These are phyloP conservation scores for Carlito syrichta DNA, from an alignment of 2,113 vertebrate species.

Conservation along the genomic window DNA sequence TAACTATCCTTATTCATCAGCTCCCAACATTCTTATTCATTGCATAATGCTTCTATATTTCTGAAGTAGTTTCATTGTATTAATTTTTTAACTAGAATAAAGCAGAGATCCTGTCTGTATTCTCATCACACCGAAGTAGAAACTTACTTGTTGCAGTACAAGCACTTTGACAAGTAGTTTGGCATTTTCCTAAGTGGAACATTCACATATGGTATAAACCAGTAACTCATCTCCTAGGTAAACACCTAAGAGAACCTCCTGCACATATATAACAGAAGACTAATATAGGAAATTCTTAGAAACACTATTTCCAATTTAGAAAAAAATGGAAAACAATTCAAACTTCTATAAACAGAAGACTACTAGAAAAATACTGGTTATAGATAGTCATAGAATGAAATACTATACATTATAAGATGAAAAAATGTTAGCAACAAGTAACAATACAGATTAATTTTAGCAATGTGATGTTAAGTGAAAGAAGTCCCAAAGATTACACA, in stretches of 20 bases:
- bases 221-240: background rate
- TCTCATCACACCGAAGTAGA: background rate
- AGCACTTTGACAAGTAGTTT: background rate
- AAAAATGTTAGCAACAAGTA: background rate
- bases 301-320: background rate
- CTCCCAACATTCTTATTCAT: no score
- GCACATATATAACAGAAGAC: background rate
- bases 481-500: background rate
- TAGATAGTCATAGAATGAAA: background rate
- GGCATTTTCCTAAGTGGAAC: background rate
- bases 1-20: no score
- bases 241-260: background rate
- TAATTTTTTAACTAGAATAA: background rate
- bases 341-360: background rate
- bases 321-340: background rate
- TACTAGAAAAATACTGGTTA: background rate
- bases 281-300: background rate
- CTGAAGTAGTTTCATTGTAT: background rate
- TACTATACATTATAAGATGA: background rate
- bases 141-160: background rate
- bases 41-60: background rate
- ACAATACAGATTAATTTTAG: background rate
- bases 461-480: background rate
- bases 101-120: background rate
- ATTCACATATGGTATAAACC: background rate